Evolutionary conservation across 1,140 invertebrate genomes (phyloP).

Genomic region (Bradynema listronoti): DNA sequence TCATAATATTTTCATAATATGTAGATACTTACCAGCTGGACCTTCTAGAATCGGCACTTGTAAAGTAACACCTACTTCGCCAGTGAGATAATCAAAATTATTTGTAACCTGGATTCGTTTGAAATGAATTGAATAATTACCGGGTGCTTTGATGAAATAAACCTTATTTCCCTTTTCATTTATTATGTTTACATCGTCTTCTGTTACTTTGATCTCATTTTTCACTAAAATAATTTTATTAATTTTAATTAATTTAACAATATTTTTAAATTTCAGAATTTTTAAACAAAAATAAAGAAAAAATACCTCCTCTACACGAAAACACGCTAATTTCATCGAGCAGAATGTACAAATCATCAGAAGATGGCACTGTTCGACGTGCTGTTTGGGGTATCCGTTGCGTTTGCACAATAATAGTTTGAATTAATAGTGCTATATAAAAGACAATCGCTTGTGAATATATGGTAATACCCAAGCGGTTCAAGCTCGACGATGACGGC

Average conservation of each 20-base stretch:
- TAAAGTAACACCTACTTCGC: slow-evolving; percentile 54
- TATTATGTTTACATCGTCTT: slow-evolving; percentile 53
- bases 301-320: slow-evolving; percentile 53
- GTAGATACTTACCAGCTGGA: slow-evolving; percentile 29
- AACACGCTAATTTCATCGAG: slow-evolving; percentile 54
- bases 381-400: not conserved
- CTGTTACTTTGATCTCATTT: slow-evolving; percentile 54
- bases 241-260: slow-evolving; percentile 5
- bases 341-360: slow-evolving; percentile 52
- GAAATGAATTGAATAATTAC: slow-evolving; percentile 55
- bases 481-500: too few relatives aligned
- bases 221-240: slow-evolving; percentile 46
- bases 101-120: slow-evolving; percentile 51
- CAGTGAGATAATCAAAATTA: slow-evolving; percentile 52
- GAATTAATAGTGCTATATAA: too few relatives aligned
- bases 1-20: too few relatives aligned
- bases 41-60: slow-evolving; percentile 53
- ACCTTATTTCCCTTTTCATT: slow-evolving; percentile 56
- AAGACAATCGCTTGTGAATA: too few relatives aligned
- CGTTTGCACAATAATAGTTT: too few relatives aligned
- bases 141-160: slow-evolving; percentile 54
- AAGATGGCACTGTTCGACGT: slow-evolving; percentile 1
- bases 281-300: too few relatives aligned
- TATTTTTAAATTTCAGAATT: too few relatives aligned
- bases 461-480: too few relatives aligned